Evolutionary conservation across 2,113 vertebrate genomes (phyloP).

Genomic region (Halcyon malimbica): DNA sequence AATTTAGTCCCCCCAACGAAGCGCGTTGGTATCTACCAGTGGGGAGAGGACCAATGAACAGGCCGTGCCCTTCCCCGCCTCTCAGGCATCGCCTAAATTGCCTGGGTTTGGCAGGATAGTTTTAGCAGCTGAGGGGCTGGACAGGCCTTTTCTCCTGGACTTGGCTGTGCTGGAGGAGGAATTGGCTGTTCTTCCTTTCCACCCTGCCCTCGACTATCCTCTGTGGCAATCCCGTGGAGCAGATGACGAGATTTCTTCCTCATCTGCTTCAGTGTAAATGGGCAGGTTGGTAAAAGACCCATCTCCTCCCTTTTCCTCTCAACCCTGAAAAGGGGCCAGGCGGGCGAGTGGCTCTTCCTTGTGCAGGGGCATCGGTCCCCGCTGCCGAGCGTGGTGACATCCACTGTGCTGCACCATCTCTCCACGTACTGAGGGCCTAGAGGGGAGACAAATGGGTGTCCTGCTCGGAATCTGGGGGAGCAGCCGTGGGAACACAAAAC

Average conservation of each 20-base stretch:
- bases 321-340: no score
- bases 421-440: no score
- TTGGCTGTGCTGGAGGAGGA: not conserved
- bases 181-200: not conserved
- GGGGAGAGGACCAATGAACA: not conserved
- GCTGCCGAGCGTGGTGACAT: no score
- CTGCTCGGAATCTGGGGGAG: not conserved
- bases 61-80: not conserved
- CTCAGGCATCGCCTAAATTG: not conserved
- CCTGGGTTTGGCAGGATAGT: not conserved
- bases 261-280: not conserved
- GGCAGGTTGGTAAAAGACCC: not conserved
- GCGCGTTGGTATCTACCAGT: rapidly evolving
- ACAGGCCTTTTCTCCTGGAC: not conserved
- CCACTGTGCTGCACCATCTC: not conserved
- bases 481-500: not conserved
- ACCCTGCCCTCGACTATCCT: rapidly evolving
- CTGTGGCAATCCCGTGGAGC: not conserved
- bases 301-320: not conserved
- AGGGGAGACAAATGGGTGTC: rapidly evolving
- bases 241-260: not conserved
- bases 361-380: not conserved
- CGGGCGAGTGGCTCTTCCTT: rapidly evolving
- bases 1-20: not conserved
- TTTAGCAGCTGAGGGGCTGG: not conserved